These are phyloP conservation scores for Bos javanicus DNA, from an alignment of 2,113 vertebrate species.

Conservation along the genomic window DNA sequence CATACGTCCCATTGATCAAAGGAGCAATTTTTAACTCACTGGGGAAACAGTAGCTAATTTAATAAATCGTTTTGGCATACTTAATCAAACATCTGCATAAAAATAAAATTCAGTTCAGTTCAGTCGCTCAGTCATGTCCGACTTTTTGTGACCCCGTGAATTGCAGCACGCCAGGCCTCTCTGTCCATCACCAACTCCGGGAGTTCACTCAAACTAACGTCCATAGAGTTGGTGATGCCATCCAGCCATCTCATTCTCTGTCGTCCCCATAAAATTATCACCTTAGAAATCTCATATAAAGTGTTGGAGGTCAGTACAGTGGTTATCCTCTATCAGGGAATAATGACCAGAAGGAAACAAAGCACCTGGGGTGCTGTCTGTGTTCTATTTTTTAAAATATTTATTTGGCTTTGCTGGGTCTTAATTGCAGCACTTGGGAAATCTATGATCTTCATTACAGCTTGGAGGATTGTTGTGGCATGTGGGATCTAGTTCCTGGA, in stretches of 20 bases:
- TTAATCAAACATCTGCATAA: background rate
- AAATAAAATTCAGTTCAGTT: background rate
- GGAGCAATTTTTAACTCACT: background rate
- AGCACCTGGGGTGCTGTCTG: background rate
- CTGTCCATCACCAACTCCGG: too few species aligned
- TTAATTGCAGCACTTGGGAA: background rate
- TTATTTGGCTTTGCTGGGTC: background rate
- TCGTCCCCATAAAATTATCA: background rate
- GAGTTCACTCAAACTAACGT: too few species aligned
- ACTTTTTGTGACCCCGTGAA: too few species aligned
- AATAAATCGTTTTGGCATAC: background rate
- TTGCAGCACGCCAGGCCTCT: too few species aligned
- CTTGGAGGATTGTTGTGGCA: background rate
- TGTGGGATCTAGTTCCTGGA: background rate
- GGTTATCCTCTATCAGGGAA: background rate
- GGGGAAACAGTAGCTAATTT: background rate
- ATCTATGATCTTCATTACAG: background rate
- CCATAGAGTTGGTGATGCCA: too few species aligned
- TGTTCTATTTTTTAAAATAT: background rate
- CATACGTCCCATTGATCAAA: background rate
- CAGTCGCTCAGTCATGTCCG: too few species aligned
- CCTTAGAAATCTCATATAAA: background rate
- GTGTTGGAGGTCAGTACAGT: background rate
- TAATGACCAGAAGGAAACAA: background rate
- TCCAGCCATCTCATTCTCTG: too few species aligned